Evolutionary conservation across 2,888 invertebrate species (phyloP).

Genomic region (Pasiphila rectangulata): DNA sequence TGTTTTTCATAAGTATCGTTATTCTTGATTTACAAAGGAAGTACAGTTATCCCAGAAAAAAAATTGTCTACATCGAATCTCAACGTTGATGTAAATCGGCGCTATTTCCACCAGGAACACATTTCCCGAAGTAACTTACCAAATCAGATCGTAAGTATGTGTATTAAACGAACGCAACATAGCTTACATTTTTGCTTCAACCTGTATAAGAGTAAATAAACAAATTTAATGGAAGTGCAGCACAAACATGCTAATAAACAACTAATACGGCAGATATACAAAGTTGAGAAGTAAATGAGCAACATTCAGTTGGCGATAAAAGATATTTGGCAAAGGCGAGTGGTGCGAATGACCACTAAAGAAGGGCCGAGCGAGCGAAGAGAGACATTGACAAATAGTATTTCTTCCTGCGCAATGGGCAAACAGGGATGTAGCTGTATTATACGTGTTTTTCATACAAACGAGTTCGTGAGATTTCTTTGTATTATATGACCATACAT

Average conservation of each 20-base stretch:
- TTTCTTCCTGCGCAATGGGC: constrained; percentile 34
- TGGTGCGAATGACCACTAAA: constrained; percentile 46
- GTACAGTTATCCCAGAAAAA: too few relatives aligned
- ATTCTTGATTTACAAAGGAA: too few relatives aligned
- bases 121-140: too few relatives aligned
- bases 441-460: constrained; percentile 19
- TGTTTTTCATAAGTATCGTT: too few relatives aligned
- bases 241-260: constrained; percentile 26
- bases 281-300: constrained; percentile 35
- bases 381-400: constrained; percentile 47
- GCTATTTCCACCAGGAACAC: too few relatives aligned
- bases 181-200: too few relatives aligned
- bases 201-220: too few relatives aligned
- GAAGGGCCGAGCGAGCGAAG: constrained; percentile 41
- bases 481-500: constrained; percentile 15
- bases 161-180: too few relatives aligned
- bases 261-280: constrained; percentile 26
- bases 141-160: too few relatives aligned
- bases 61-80: too few relatives aligned
- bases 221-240: too few relatives aligned
- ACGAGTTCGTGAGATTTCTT: constrained; percentile 18
- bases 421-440: constrained; percentile 30
- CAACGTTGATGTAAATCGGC: too few relatives aligned
- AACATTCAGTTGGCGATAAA: constrained; percentile 43
- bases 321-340: constrained; percentile 36